phyloP scores from a whole-genome alignment of 2,888 invertebrate species.

The Glyphotaelius pellucidus region DNA sequence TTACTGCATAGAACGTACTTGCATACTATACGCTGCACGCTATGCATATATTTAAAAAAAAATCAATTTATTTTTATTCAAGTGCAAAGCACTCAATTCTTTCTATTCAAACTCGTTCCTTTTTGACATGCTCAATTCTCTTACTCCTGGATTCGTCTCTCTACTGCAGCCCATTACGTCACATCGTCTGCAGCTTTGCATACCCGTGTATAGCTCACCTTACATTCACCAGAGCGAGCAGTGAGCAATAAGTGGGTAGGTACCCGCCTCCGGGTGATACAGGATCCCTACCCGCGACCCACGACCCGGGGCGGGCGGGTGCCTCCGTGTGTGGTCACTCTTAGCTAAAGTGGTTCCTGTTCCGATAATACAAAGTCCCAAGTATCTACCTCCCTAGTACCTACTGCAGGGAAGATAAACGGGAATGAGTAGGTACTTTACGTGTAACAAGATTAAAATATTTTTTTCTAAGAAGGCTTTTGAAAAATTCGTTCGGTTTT shows the following conservation, averaged over 20 bases:
- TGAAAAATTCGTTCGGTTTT: too few species aligned
- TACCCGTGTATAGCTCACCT: not conserved
- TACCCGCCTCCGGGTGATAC: not conserved
- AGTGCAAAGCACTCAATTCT: too few species aligned
- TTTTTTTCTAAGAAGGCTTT: not conserved
- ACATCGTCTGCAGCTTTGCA: not conserved
- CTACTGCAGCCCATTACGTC: not conserved
- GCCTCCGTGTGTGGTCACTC: slow-evolving; percentile 27
- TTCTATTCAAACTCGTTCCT: too few species aligned
- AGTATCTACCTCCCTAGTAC: too few species aligned
- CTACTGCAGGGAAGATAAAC: not conserved
- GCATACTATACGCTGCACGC: too few species aligned
- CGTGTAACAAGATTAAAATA: not conserved
- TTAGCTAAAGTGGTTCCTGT: not conserved
- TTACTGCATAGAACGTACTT: too few species aligned
- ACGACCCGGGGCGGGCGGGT: not conserved
- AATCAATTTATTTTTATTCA: too few species aligned
- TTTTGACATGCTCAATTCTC: too few species aligned
- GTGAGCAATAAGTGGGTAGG: not conserved
- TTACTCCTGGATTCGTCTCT: too few species aligned
- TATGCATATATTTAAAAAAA: too few species aligned
- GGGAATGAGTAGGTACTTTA: not conserved
- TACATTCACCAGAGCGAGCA: not conserved
- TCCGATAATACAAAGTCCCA: not conserved
- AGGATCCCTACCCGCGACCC: not conserved